Conservation (phyloP, 2,888 invertebrate genomes). For the Auanema sp. region DNA sequence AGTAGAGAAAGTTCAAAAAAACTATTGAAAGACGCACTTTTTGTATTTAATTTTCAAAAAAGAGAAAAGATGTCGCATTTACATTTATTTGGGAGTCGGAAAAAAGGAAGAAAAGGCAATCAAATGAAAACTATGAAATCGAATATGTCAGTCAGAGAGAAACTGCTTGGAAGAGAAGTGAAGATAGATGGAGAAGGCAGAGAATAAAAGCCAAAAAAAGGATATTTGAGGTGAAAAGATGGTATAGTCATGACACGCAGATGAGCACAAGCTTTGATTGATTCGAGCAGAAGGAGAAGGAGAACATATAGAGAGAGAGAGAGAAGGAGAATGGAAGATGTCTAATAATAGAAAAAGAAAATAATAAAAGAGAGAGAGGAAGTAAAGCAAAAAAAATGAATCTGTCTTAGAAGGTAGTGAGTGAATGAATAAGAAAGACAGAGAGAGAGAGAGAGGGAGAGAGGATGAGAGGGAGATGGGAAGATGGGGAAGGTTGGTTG, state of each 20-base stretch:
- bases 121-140: no score
- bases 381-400: neutral
- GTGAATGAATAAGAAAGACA: neutral
- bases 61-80: no score
- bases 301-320: slow-evolving; percentile 14
- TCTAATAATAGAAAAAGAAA: neutral
- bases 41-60: no score
- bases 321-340: slow-evolving; percentile 8
- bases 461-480: no score
- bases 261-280: slow-evolving; percentile 22
- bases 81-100: no score
- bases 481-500: no score
- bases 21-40: no score
- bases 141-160: no score
- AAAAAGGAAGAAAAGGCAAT: no score
- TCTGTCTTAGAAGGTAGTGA: neutral
- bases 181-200: no score
- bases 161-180: no score
- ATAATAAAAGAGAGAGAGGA: slow-evolving; percentile 6
- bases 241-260: neutral
- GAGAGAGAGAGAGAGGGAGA: slow-evolving; percentile 8
- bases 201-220: neutral
- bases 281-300: slow-evolving; percentile 27
- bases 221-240: neutral
- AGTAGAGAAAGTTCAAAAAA: no score